These are phyloP conservation scores for Ypsolopha scabrella DNA, from an alignment of 2,888 invertebrate species.

Conservation along the genomic window DNA sequence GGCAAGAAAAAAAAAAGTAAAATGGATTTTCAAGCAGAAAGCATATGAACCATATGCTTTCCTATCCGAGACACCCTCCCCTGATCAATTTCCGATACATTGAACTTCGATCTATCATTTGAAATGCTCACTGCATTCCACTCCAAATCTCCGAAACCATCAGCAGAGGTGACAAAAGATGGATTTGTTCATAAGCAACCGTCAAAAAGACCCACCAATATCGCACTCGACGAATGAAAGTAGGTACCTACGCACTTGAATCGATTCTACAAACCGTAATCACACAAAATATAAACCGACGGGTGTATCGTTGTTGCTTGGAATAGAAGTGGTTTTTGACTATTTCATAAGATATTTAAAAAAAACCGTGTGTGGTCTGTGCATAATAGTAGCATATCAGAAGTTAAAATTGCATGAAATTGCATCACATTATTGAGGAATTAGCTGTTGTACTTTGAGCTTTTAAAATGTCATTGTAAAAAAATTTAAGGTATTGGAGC, in stretches of 20 bases:
- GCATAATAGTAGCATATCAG: slow-evolving; percentile 40
- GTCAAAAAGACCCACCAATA: neutral
- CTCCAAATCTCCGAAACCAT: neutral
- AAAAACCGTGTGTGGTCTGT: slow-evolving; percentile 45
- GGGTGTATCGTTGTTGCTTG: too few relatives aligned
- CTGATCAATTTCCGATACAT: neutral
- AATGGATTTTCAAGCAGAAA: too few relatives aligned
- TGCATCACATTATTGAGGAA: slow-evolving; percentile 38
- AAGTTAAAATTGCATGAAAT: slow-evolving; percentile 57
- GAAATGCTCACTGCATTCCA: neutral
- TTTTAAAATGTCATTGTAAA: neutral
- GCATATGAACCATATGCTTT: too few relatives aligned
- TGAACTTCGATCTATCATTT: neutral
- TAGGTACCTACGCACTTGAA: too few relatives aligned
- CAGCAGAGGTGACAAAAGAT: neutral
- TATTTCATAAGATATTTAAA: slow-evolving; percentile 12
- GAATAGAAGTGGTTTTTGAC: neutral
- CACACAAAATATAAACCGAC: too few relatives aligned
- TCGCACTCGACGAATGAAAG: too few relatives aligned
- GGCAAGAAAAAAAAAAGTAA: too few relatives aligned
- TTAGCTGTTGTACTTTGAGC: neutral
- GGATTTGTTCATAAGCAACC: neutral
- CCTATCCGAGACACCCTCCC: too few relatives aligned
- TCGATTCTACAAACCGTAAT: too few relatives aligned
- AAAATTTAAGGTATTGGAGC: slow-evolving; percentile 19